A percentile compares a stretch with the other conserved stretches of the same genome.
Conservation (phyloP, 2,797 vertebrate species). For the Manis pentadactyla region DNA sequence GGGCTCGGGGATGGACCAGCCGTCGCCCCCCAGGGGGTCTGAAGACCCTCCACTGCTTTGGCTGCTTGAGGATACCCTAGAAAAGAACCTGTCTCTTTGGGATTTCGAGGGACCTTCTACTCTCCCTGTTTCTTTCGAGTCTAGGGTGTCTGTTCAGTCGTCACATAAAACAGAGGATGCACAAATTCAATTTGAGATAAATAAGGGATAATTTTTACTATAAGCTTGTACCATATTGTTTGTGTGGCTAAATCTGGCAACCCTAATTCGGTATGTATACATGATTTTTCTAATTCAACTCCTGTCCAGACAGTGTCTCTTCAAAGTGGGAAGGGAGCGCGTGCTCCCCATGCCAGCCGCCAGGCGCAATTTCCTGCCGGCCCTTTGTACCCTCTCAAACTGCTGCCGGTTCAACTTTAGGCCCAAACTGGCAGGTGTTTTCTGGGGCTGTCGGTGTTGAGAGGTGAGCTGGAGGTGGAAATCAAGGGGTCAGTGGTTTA, state of each 20-base stretch:
- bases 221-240: not conserved
- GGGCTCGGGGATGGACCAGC: too few species aligned
- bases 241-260: constrained; percentile 34
- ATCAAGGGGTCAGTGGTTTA: not conserved
- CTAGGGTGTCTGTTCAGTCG: not conserved
- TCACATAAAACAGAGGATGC: not conserved
- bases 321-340: not conserved
- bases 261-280: not conserved
- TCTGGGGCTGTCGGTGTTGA: not conserved
- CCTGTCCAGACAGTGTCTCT: constrained; percentile 13
- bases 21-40: too few species aligned
- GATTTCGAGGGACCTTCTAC: not conserved
- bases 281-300: constrained; percentile 11
- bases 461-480: not conserved
- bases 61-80: not conserved
- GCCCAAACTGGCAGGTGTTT: not conserved
- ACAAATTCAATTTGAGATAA: not conserved
- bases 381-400: not conserved
- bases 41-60: not conserved
- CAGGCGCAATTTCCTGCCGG: not conserved
- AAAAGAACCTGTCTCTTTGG: not conserved
- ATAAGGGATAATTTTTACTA: not conserved
- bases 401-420: not conserved
- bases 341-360: not conserved
- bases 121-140: not conserved